A percentile compares a stretch with the other conserved stretches of the same genome.
Evolutionary conservation across 2,797 vertebrate genomes (phyloP).

Genomic region (Melanotaenia boesemani): DNA sequence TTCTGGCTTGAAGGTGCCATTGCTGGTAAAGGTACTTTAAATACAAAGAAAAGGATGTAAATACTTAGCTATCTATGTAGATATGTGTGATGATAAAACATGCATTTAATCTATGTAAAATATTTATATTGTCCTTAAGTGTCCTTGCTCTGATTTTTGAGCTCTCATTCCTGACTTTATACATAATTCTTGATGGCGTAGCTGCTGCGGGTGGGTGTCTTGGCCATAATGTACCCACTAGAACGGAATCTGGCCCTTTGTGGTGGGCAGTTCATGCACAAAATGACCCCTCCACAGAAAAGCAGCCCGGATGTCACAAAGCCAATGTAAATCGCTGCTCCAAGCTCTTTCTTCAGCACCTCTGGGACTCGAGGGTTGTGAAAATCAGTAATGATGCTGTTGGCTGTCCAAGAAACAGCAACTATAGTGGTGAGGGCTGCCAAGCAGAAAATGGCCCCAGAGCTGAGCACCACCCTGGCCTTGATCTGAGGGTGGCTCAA

Average conservation of each 20-base stretch:
- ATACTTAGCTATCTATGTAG: background rate
- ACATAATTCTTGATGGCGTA: constrained; percentile 90
- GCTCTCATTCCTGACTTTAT: constrained; percentile 59
- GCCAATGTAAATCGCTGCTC: constrained; percentile 88
- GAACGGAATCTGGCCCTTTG: constrained; percentile 61
- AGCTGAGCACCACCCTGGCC: constrained; percentile 76
- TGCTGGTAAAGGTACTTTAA: background rate
- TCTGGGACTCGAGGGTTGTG: constrained; percentile 88
- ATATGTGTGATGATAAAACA: background rate
- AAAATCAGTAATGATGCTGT: constrained; percentile 87
- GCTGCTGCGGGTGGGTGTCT: constrained; percentile 64
- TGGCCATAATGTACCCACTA: constrained; percentile 75
- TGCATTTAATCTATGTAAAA: background rate
- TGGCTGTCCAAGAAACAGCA: constrained; percentile 88
- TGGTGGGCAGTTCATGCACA: constrained; percentile 81
- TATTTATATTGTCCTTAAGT: background rate
- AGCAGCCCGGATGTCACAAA: constrained; percentile 86
- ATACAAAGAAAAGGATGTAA: background rate
- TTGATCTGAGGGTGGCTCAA: constrained; percentile 79
- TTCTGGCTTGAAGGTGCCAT: background rate
- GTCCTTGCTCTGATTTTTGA: background rate
- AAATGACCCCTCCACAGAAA: constrained; percentile 81
- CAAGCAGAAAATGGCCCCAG: constrained; percentile 83
- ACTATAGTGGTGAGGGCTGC: constrained; percentile 80
- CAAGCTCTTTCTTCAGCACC: constrained; percentile 88